Evolutionary conservation across 2,888 invertebrate genomes (phyloP), one percentile per base, ranked within the genome.

Genomic region (Ypsolopha sequella): DNA sequence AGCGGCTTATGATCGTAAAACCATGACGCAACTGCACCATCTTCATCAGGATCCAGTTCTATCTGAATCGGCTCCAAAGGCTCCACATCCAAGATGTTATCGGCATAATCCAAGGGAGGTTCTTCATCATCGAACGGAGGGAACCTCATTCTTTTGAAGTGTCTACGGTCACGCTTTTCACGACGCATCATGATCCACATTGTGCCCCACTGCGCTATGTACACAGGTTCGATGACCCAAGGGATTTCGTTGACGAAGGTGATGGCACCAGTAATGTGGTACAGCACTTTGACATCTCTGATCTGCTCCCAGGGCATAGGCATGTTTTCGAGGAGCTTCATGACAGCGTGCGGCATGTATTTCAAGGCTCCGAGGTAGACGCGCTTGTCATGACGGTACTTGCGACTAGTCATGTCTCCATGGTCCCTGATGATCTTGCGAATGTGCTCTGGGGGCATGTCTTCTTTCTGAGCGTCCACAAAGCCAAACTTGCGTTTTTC

Each of bases 181-280:
- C 99, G 90, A 60, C 99, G 89, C 99, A 99, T 99, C 98, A 99
- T 99, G 62, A 99, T 99, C 99, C 99, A 99, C 99, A 99, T 99
- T 1, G 99, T 97, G 44, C 98, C 99, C 99, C 99, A 99, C 72
- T 99, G 99, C 1, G 99, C 99, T 60, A 99, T 98, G 73, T 99
- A 99, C 6, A 99, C 95, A 0, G 99, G 99, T 70, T 99, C 99
- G 62, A 99, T 95, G 3, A 99, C 98, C 97, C 99, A 98, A 1
- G 99, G 99, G 65, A 99, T 99, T 88, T 99, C 99, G 86, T 99
- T 99, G 4, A 99, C 98, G 82, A 99, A 99, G 7, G 99, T 99
- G 55, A 99, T 99, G 10, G 99, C 99, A 48, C 99, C 99, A 7
- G 99, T 99, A 55, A 99, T 99, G 69, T 99, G 99, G 75, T 99